phyloP scores from a whole-genome alignment of 1,140 invertebrate genomes.

The Triops longicaudatus region DNA sequence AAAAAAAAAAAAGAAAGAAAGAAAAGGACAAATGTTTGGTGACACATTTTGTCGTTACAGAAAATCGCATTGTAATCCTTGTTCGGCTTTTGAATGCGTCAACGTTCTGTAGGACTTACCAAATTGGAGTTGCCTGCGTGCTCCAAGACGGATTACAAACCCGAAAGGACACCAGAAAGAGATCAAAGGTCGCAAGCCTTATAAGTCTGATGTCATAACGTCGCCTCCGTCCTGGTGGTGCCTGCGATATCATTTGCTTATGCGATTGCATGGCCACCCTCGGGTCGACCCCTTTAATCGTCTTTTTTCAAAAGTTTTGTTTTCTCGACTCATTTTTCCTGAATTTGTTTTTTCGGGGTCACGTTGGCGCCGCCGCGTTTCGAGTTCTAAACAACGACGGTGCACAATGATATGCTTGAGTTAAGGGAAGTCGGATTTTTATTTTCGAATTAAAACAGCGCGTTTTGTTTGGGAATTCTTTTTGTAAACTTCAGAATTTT shows the following conservation, averaged over 20 bases:
- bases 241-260: constrained; percentile 12
- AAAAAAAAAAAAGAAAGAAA: no score
- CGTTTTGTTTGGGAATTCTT: background rate
- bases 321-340: background rate
- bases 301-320: background rate
- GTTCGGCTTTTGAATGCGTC: background rate
- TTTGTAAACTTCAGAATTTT: background rate
- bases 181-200: constrained; percentile 7
- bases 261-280: background rate
- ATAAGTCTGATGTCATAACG: background rate
- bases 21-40: no score
- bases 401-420: background rate
- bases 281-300: background rate
- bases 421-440: background rate
- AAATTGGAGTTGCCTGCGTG: background rate
- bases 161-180: background rate
- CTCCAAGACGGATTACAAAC: background rate
- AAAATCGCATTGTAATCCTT: background rate
- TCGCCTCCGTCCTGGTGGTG: background rate
- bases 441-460: background rate
- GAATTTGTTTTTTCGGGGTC: background rate
- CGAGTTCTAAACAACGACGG: background rate
- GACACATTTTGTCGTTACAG: background rate
- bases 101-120: background rate
- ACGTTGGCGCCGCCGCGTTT: background rate